These are phyloP conservation scores for Drosophila nasuta DNA, from an alignment of 1,140 invertebrate genomes.

Conservation along the genomic window DNA sequence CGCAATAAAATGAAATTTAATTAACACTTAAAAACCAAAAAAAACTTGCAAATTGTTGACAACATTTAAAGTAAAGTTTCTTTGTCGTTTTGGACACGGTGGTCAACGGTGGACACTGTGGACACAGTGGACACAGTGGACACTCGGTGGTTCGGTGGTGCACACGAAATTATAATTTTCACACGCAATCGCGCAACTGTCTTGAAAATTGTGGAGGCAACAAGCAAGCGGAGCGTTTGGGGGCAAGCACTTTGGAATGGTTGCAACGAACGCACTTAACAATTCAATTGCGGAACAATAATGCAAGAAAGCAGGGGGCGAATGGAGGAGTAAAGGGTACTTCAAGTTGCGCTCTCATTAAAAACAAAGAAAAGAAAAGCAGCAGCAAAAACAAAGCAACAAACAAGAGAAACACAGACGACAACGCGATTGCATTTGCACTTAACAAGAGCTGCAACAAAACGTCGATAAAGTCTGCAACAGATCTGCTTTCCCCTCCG, in stretches of 20 bases:
- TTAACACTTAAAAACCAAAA: slow-evolving; percentile 70
- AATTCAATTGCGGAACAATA: slow-evolving; percentile 77
- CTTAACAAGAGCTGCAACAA: slow-evolving; percentile 70
- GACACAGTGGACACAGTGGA: slow-evolving; percentile 27
- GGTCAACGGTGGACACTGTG: slow-evolving; percentile 6
- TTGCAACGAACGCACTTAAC: slow-evolving; percentile 64
- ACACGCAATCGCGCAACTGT: slow-evolving; percentile 62
- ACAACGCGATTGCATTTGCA: slow-evolving; percentile 63
- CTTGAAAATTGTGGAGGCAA: not conserved
- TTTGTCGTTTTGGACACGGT: slow-evolving; percentile 29
- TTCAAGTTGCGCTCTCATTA: slow-evolving; percentile 42
- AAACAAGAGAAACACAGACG: slow-evolving; percentile 10
- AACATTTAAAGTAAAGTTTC: slow-evolving; percentile 62
- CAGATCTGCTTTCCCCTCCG: slow-evolving; percentile 15
- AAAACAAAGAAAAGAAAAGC: slow-evolving; percentile 31
- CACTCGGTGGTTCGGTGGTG: slow-evolving; percentile 32
- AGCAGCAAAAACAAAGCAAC: not conserved
- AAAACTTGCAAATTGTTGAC: slow-evolving; percentile 76
- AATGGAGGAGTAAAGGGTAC: not conserved
- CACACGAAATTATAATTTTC: slow-evolving; percentile 82
- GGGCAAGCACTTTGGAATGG: slow-evolving; percentile 30
- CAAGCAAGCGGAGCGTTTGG: not conserved
- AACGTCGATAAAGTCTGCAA: slow-evolving; percentile 57
- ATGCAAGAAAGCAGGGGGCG: slow-evolving; percentile 17
- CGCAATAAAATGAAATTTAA: slow-evolving; percentile 76